Conservation (phyloP, 37 sponge, comb jelly and placozoan species). For the Axinella damicornis region DNA sequence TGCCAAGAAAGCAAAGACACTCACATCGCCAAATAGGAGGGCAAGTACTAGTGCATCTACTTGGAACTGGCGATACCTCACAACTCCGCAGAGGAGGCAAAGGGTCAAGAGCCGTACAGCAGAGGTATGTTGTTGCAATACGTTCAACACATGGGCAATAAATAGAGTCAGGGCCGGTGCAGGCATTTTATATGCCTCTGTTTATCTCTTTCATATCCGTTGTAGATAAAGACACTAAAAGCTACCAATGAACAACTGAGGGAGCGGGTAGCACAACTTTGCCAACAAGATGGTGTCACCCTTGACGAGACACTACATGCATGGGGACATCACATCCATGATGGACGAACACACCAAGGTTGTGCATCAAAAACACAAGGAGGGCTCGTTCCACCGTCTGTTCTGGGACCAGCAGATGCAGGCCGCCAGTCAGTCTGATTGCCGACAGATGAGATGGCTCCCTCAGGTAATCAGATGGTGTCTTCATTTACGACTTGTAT, state of each 20-base stretch:
- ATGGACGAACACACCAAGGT: constrained; percentile 28
- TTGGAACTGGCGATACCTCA: no score
- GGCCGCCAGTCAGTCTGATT: constrained; percentile 17
- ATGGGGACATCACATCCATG: constrained; percentile 13
- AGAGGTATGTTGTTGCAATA: no score
- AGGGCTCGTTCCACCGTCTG: constrained; percentile 20
- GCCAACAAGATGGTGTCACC: not conserved
- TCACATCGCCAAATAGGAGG: not conserved
- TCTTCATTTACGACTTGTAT: constrained; percentile 40
- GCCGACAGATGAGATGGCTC: constrained; percentile 54
- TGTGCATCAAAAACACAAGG: not conserved
- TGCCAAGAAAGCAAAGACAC: not conserved
- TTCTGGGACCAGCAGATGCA: constrained; percentile 59
- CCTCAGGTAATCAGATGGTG: constrained; percentile 61
- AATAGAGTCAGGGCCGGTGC: no score
- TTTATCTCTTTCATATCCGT: no score
- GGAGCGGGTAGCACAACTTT: not conserved
- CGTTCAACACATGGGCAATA: no score
- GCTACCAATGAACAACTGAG: no score
- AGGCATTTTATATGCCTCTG: no score
- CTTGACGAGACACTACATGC: constrained; percentile 39
- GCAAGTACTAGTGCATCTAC: constrained; percentile 10
- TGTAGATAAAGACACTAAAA: no score
- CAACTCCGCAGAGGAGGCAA: constrained; percentile 26
- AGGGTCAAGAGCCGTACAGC: no score